phyloP scores from a whole-genome alignment of 2,113 vertebrate species.

The Tringa solitaria region DNA sequence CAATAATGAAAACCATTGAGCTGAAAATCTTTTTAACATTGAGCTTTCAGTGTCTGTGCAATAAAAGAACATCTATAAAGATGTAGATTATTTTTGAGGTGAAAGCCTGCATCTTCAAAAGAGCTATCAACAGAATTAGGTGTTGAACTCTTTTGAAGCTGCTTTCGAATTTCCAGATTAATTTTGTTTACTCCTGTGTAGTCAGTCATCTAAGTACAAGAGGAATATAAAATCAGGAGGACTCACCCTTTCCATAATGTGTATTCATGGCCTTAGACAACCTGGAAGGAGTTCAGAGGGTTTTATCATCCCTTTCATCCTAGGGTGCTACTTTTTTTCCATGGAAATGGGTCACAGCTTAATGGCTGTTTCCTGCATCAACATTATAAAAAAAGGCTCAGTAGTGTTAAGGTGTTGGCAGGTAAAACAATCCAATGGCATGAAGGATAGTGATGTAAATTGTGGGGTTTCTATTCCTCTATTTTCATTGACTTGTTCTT shows the following conservation, averaged over 20 bases:
- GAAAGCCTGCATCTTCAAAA: constrained; percentile 26
- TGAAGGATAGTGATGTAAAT: background rate
- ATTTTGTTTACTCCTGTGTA: constrained; percentile 21
- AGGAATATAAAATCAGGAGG: background rate
- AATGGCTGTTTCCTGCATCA: background rate
- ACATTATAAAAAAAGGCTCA: background rate
- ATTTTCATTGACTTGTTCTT: background rate
- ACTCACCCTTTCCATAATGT: background rate
- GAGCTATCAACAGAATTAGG: background rate
- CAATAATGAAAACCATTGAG: background rate
- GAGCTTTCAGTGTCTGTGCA: background rate
- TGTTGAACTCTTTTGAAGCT: constrained; percentile 22
- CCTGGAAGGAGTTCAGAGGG: background rate
- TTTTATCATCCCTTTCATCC: constrained; percentile 26
- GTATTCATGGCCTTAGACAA: background rate
- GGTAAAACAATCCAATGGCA: background rate
- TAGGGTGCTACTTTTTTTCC: background rate
- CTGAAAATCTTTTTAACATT: background rate
- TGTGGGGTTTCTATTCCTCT: background rate
- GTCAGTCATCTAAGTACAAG: background rate
- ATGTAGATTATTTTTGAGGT: background rate
- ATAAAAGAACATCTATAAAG: background rate
- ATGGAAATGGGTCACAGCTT: background rate
- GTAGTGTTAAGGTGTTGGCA: background rate
- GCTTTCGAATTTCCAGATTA: background rate